Evolutionary conservation across 2,797 vertebrate genomes (phyloP), one percentile per base, ranked within the genome.

Genomic region (Poecilia velifera): DNA sequence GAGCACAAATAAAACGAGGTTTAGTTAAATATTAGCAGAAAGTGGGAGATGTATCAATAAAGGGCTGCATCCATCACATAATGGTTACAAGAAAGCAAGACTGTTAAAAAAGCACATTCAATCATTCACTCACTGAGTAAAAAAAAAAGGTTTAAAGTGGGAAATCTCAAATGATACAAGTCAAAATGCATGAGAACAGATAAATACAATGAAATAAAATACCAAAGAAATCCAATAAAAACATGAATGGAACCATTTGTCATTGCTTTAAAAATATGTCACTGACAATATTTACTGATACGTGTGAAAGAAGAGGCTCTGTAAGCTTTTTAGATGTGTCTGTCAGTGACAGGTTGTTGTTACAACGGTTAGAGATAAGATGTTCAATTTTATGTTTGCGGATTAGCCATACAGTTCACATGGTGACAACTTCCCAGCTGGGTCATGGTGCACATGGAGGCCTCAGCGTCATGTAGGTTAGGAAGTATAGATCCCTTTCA

Each of bases 331-430:
- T 74, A 82, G 76, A 82, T 36, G 41, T 0, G 0, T 76, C 59
- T 72, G 66, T 74, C 79, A 72, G 84, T 74, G 73, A 78, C 78
- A 85, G 85, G 86, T 81, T 92, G 90, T 87, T 86, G 87, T 83
- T 86, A 91, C 88, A 92, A 83, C 74, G 79, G 90, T 93, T 89
- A 90, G 79, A 86, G 94, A 95, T 95, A 95, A 94, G 92, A 92
- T 94, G 94, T 95, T 83, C 94, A 82, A 74, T 76, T 84, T 86
- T 84, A 31, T 94, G 93, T 95, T 94, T 93, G 86, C 79, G 31
- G 73, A 82, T 79, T 53, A 84, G 79, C 77, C 84, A 90, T 91
- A 89, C 68, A 77, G 88, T 90, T 91, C 83, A 87, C 86, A 86
- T 87, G 76, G 46, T 85, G 85, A 91, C 88, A 86, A 87, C 88